These are phyloP conservation scores for Mionectes macconnelli DNA, from an alignment of 2,113 vertebrate genomes.

Conservation along the genomic window DNA sequence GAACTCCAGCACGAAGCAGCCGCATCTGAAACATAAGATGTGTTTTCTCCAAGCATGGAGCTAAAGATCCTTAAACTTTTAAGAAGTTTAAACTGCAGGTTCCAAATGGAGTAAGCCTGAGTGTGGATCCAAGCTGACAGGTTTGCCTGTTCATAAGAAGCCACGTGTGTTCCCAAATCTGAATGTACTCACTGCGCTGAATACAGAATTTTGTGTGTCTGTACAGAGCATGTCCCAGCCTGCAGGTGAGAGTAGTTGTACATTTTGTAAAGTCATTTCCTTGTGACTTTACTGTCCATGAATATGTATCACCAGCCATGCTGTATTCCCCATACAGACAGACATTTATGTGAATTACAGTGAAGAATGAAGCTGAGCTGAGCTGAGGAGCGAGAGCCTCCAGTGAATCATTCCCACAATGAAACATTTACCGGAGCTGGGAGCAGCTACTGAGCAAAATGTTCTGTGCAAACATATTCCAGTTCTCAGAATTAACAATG, in stretches of 20 bases:
- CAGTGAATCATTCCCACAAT: conserved; percentile 46
- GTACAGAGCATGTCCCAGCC: background rate
- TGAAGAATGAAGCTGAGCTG: conserved; percentile 26
- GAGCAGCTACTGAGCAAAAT: conserved; percentile 35
- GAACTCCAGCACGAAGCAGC: background rate
- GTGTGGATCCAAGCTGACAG: background rate
- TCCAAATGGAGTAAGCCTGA: background rate
- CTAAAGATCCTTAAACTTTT: background rate
- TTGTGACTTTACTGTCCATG: background rate
- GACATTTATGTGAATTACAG: conserved; percentile 27
- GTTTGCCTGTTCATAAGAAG: background rate
- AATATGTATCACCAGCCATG: background rate
- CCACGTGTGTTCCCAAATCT: background rate
- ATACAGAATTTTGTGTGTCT: background rate
- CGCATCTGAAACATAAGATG: background rate
- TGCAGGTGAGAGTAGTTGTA: background rate
- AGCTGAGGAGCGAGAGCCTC: conserved; percentile 12
- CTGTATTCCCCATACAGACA: background rate
- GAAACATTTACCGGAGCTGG: background rate
- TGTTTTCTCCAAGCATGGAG: background rate
- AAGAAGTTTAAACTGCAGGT: background rate
- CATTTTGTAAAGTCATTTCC: background rate
- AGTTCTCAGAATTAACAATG: conserved; percentile 16
- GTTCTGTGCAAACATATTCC: conserved; percentile 21
- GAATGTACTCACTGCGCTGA: background rate